Evolutionary conservation across 2,113 vertebrate species (phyloP).

Genomic region (Triplophysa rosa): DNA sequence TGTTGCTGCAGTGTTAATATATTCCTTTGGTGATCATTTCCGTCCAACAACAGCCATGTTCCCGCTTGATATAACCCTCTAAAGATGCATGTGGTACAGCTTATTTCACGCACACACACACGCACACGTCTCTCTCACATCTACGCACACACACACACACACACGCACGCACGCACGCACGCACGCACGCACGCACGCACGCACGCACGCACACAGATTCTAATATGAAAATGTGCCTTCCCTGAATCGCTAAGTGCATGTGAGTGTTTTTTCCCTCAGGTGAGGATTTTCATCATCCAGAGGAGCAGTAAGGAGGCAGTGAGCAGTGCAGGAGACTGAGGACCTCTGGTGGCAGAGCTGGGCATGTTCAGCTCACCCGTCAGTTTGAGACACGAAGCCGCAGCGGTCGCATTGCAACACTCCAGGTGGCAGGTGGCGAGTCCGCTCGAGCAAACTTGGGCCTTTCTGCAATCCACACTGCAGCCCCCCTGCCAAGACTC

Average conservation of each 20-base stretch:
- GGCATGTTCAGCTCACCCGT: slow-evolving; percentile 71
- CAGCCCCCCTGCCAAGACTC: slow-evolving; percentile 69
- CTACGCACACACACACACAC: slow-evolving; percentile 19
- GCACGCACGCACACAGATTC: slow-evolving; percentile 22
- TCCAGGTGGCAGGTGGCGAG: slow-evolving; percentile 70
- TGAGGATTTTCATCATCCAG: slow-evolving; percentile 53
- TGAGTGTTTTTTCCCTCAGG: slow-evolving; percentile 43
- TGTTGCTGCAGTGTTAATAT: slow-evolving; percentile 8
- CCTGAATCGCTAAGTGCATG: slow-evolving; percentile 29
- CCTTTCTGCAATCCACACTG: slow-evolving; percentile 64
- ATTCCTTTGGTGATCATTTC: slow-evolving; percentile 18
- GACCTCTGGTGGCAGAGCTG: slow-evolving; percentile 51
- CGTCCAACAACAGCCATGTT: slow-evolving; percentile 29
- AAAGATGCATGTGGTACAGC: slow-evolving; percentile 5
- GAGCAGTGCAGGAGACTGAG: slow-evolving; percentile 40
- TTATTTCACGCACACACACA: slow-evolving; percentile 11
- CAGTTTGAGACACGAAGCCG: slow-evolving; percentile 75
- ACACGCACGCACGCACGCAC: background rate
- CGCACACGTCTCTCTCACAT: slow-evolving; percentile 6
- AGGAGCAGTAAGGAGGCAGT: slow-evolving; percentile 33
- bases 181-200: slow-evolving; percentile 15
- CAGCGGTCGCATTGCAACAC: slow-evolving; percentile 71
- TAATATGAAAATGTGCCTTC: slow-evolving; percentile 29
- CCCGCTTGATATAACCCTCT: slow-evolving; percentile 30
- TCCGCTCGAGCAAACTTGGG: slow-evolving; percentile 54